A percentile compares a stretch with the other conserved stretches of the same genome.
Evolutionary conservation across 2,113 vertebrate genomes (phyloP).

Genomic region (Hippotragus niger): DNA sequence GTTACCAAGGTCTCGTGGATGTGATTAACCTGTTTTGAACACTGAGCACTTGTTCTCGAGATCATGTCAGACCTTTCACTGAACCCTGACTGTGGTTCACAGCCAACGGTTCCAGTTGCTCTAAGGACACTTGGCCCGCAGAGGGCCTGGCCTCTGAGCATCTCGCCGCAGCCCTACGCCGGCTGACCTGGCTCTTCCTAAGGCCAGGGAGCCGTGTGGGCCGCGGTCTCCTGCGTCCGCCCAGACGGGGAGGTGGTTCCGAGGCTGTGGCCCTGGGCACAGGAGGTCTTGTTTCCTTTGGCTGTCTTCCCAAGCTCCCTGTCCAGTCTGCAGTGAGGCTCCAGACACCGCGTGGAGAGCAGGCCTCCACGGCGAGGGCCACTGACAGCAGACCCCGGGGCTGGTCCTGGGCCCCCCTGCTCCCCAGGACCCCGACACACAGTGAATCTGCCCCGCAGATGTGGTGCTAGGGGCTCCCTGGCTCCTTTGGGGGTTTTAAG

Average conservation of each 20-base stretch:
- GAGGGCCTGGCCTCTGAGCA: not conserved
- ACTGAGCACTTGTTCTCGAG: not conserved
- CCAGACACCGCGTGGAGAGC: not conserved
- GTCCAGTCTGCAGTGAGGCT: not conserved
- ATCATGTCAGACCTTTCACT: not conserved
- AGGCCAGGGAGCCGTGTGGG: not conserved
- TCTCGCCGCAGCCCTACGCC: rapidly evolving
- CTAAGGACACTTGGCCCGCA: not conserved
- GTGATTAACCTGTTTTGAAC: not conserved
- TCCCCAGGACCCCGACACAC: rapidly evolving
- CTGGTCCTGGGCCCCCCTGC: not conserved
- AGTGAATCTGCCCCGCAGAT: not conserved
- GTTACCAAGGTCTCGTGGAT: not conserved
- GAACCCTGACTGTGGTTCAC: not conserved
- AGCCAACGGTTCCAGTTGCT: not conserved
- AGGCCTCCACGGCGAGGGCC: not conserved
- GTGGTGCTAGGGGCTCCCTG: rapidly evolving
- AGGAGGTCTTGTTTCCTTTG: rapidly evolving
- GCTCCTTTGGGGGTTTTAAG: not conserved
- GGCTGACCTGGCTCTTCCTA: too few species aligned
- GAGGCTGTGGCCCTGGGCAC: not conserved
- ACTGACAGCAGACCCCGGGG: rapidly evolving
- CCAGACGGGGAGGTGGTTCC: rapidly evolving
- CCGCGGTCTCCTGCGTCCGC: rapidly evolving
- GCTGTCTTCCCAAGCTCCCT: not conserved